Evolutionary conservation across 2,888 invertebrate genomes (phyloP), one percentile per base, ranked within the genome.

Genomic region (Cephus pulcher): DNA sequence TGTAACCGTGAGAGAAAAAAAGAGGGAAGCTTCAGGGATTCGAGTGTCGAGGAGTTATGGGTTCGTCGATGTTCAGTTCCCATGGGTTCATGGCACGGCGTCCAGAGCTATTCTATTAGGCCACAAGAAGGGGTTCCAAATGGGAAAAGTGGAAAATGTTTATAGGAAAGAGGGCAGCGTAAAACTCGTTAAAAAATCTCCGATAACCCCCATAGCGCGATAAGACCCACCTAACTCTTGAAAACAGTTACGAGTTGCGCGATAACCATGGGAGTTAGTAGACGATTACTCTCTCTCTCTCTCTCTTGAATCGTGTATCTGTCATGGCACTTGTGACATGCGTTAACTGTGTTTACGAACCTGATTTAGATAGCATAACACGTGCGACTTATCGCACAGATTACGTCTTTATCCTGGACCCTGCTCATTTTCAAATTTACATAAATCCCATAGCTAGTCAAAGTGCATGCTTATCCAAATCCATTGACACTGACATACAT

Each of bases 321-420:
- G 40, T 15, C 40, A 15, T 15, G 40, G 40, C 40, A 40, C 40
- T 40, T 40, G 40, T 40, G 75, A 78, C 81, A 79, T 78, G 79
- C 79, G 77, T 78, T 78, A 74, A 80, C 80, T 76, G 79, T 84
- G 82, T 85, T 82, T 83, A 84, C 82, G 83, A 76, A 81, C 83
- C 81, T 84, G 81, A 82, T 84, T 82, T 83, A 81, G 80, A 75
- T 79, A 79, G 81, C 79, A 79, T 78, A 77, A 82, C 87, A 82
- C 84, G 84, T 83, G 84, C 83, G 84, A 85, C 85, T 86, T 86
- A 88, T 89, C 89, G 79, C 75, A 76, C 78, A 83, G 88, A 88
- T 88, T 88, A 87, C 86, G 82, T 78, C 76, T 83, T 85, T 84
- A 81, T 83, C 84, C 82, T 78, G 73, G 75, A 68, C 74, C 75